phyloP scores from a whole-genome alignment of 2,888 invertebrate species.

The Steinernema scapterisci region DNA sequence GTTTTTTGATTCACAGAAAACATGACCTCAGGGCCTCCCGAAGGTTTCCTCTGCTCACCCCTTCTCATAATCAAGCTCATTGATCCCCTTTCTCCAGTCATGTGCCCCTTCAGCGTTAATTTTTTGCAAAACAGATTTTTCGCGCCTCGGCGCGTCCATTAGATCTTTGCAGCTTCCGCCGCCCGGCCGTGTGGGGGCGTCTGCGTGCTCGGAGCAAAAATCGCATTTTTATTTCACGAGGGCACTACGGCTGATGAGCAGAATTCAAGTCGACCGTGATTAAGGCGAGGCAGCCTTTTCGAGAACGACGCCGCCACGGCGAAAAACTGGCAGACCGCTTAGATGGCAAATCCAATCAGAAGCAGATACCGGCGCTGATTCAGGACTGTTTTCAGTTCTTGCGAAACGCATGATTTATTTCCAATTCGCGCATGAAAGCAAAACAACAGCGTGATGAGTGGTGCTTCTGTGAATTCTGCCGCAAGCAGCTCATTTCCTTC shows the following conservation, averaged over 20 bases:
- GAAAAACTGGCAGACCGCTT: too few species aligned
- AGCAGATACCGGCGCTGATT: too few species aligned
- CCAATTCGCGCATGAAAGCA: neutral
- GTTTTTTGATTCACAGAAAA: too few species aligned
- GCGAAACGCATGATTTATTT: slow-evolving; percentile 1
- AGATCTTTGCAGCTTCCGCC: neutral
- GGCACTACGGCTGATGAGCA: neutral
- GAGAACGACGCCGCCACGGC: too few species aligned
- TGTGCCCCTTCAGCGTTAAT: neutral
- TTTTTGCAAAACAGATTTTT: neutral
- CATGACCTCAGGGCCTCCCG: too few species aligned
- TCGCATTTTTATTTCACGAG: neutral
- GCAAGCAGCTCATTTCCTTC: too few species aligned
- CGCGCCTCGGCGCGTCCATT: neutral
- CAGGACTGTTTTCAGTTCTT: neutral
- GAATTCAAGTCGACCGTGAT: neutral
- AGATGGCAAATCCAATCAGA: too few species aligned
- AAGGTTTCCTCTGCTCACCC: too few species aligned
- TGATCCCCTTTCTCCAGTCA: neutral
- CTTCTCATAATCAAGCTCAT: too few species aligned
- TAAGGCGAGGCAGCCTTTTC: too few species aligned
- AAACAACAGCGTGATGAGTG: neutral
- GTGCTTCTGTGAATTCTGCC: too few species aligned
- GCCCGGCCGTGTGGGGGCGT: neutral
- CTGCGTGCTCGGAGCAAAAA: neutral